Conservation (phyloP, 2,888 invertebrate genomes). For the Torymus tubicola region DNA sequence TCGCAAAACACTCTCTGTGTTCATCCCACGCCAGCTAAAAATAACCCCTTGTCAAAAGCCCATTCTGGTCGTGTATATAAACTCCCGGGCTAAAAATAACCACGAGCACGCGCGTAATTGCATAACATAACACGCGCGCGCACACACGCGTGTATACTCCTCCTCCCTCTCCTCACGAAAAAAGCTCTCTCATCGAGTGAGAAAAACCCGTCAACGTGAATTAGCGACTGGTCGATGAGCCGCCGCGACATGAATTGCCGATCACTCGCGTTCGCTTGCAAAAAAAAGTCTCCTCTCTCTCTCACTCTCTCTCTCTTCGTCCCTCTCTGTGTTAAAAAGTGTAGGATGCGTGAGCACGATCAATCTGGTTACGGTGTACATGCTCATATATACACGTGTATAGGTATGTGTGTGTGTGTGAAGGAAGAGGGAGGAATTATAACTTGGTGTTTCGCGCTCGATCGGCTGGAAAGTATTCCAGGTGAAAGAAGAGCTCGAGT, state of each 20-base stretch:
- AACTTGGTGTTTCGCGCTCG: constrained; percentile 52
- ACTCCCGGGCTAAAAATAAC: not conserved
- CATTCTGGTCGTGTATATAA: too few relatives aligned
- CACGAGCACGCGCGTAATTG: not conserved
- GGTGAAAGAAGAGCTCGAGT: constrained; percentile 51
- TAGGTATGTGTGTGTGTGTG: too few relatives aligned
- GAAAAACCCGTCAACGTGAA: not conserved
- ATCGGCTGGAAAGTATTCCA: constrained; percentile 54
- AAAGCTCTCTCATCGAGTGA: not conserved
- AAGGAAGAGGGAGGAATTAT: constrained; percentile 22
- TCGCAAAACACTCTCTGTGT: too few relatives aligned
- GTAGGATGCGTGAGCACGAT: not conserved
- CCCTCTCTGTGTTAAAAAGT: too few relatives aligned
- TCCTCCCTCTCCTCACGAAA: too few relatives aligned
- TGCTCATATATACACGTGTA: not conserved
- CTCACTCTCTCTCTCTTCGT: too few relatives aligned
- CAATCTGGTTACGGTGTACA: constrained; percentile 36
- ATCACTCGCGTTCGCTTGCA: not conserved
- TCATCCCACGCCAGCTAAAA: too few relatives aligned
- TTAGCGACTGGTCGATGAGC: not conserved
- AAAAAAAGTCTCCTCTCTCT: too few relatives aligned
- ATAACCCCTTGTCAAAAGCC: too few relatives aligned
- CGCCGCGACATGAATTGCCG: not conserved
- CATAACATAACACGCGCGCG: not conserved
- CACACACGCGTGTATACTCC: not conserved